A percentile compares a stretch with the other conserved stretches of the same genome.
Evolutionary conservation across 2,888 invertebrate species (phyloP).

Genomic region (Holacanthella duospinosa): DNA sequence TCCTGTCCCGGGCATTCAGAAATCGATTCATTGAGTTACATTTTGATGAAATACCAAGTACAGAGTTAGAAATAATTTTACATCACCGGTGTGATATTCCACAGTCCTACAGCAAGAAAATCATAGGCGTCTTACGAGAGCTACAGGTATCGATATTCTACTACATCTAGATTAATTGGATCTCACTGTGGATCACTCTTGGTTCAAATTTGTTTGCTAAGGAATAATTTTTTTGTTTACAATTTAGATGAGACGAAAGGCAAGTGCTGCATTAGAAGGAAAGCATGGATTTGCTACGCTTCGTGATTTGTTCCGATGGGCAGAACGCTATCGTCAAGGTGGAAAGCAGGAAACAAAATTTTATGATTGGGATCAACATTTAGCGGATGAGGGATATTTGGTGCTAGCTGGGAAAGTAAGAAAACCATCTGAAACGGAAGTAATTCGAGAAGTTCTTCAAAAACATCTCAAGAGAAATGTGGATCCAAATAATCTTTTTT

Average conservation of each 20-base stretch:
- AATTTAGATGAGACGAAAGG: constrained; percentile 55
- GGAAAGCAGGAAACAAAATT: constrained; percentile 50
- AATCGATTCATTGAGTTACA: constrained; percentile 96
- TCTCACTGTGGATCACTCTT: neutral
- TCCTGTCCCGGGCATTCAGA: constrained; percentile 90
- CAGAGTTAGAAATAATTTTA: constrained; percentile 77
- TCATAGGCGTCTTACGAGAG: constrained; percentile 83
- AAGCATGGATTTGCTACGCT: constrained; percentile 86
- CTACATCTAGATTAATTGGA: too few species aligned
- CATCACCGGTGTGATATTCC: constrained; percentile 81
- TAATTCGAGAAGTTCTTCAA: constrained; percentile 67
- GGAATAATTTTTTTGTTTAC: neutral
- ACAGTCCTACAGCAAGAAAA: constrained; percentile 72
- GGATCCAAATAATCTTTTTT: constrained; percentile 33
- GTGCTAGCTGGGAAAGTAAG: constrained; percentile 87
- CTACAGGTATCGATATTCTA: too few species aligned
- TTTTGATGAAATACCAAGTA: constrained; percentile 84
- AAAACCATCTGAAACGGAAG: constrained; percentile 64
- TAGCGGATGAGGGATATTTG: constrained; percentile 92
- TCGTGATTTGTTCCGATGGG: constrained; percentile 93
- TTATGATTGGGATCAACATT: constrained; percentile 94
- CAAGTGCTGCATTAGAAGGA: constrained; percentile 79
- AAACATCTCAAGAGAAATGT: constrained; percentile 60
- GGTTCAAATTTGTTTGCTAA: neutral
- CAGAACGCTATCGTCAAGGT: constrained; percentile 75